Base-by-base conservation (phyloP, 2,888 invertebrate genomes). In the Marronus borbonicus region DNA sequence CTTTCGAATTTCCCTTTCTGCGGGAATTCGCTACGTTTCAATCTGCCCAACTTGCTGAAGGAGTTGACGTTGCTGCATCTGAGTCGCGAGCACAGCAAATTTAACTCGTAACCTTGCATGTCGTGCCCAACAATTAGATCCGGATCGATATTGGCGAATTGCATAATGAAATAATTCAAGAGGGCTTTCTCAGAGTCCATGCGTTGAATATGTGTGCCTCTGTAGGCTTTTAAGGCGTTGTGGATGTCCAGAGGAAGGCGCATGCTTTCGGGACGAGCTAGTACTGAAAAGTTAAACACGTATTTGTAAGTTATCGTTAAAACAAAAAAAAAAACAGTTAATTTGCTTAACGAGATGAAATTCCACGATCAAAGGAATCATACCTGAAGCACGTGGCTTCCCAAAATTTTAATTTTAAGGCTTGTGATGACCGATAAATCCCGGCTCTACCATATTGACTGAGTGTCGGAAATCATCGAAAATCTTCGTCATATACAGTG, bases 101-200 rank as follows among this genome's bases (percentile, higher is more conserved):
- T 96, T 78, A 98, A 92, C 85, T 98, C 97, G 87, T 96, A 98
- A 44, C 96, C 96, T 84, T 94, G 92, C 62, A 97, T 90, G 87
- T 99, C 99, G 85, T 98, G 97, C 0, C 98, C 98, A 1, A 99
- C 94, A 60, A 99, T 92, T 39, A 99, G 89, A 89, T 99, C 99
- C 0, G 99, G 97, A 86, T 99, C 99, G 72, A 96, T 90, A 84
- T 93, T 94, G 87, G 94, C 93, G 82, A 98, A 93, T 85, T 95
- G 95, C 0, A 95, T 94, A 84, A 99, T 91, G 81, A 99, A 94
- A 87, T 93, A 94, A 84, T 94, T 96, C 0, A 99, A 89, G 12
- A 99, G 89, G 17, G 95, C 95, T 79, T 96, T 90, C 89, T 99
- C 99, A 0, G 94, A 94, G 80, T 97, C 95, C 85, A 93, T 93